Conservation (phyloP, 1,140 invertebrate genomes). For the Drosophila repletoides region DNA sequence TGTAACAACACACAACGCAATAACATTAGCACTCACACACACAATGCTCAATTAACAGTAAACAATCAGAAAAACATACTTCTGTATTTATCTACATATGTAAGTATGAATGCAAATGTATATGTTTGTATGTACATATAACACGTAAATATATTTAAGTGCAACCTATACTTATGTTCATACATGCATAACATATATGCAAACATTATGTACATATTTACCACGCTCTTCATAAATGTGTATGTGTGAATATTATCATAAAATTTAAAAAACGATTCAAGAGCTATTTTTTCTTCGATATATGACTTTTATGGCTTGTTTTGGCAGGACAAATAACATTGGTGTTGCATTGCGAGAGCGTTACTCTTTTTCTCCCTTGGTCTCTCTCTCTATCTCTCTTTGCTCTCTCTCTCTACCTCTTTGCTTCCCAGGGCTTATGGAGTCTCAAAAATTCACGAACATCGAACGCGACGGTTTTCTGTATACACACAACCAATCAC, state of each 20-base stretch:
- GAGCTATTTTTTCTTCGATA: background rate
- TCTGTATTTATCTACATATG: too few species aligned
- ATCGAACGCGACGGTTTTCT: conserved; percentile 46
- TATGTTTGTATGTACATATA: background rate
- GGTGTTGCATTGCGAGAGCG: conserved; percentile 2
- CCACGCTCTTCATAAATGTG: too few species aligned
- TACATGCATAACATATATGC: too few species aligned
- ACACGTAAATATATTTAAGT: background rate
- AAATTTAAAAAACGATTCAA: background rate
- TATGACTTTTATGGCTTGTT: conserved; percentile 41
- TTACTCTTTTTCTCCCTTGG: background rate
- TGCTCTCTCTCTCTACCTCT: background rate
- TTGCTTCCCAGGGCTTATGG: too few species aligned
- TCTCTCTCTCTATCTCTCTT: background rate
- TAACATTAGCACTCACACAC: background rate
- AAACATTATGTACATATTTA: too few species aligned
- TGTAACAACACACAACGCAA: conserved; percentile 13
- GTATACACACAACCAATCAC: conserved; percentile 56
- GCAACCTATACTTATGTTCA: too few species aligned
- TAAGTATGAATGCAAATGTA: too few species aligned
- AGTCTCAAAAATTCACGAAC: conserved; percentile 16
- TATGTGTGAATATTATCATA: background rate
- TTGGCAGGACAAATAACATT: conserved; percentile 26
- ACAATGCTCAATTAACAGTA: too few species aligned
- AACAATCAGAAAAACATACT: too few species aligned